Conservation (phyloP, 2,797 vertebrate species). For the Okamejei kenojei region DNA sequence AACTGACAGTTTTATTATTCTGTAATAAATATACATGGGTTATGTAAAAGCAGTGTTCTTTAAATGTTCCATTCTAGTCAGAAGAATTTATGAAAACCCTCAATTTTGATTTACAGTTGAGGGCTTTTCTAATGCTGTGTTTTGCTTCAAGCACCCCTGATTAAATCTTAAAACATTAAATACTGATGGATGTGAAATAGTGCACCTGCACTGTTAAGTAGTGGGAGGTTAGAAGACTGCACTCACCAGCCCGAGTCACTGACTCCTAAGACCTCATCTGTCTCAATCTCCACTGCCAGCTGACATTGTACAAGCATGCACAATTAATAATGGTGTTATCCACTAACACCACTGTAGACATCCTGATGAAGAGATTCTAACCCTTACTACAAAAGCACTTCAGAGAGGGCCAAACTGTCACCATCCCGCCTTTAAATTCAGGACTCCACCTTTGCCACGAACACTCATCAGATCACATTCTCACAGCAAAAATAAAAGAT, state of each 20-base stretch:
- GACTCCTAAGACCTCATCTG: conserved; percentile 66
- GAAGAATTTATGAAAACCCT: conserved; percentile 38
- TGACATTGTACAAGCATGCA: conserved; percentile 68
- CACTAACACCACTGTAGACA: conserved; percentile 63
- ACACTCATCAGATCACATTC: conserved; percentile 33
- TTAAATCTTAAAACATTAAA: conserved; percentile 39
- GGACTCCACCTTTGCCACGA: conserved; percentile 33
- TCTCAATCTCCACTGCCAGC: conserved; percentile 70
- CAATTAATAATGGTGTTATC: conserved; percentile 78
- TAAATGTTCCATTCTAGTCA: conserved; percentile 38
- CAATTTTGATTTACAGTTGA: conserved; percentile 38
- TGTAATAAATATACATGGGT: conserved; percentile 38
- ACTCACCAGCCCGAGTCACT: conserved; percentile 43
- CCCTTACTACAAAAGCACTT: conserved; percentile 45
- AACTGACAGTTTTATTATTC: conserved; percentile 37
- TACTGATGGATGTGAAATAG: conserved; percentile 51
- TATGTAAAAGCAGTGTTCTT: conserved; percentile 38
- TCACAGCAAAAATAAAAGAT: conserved; percentile 71
- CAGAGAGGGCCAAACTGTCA: conserved; percentile 36
- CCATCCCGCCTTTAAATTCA: conserved; percentile 31
- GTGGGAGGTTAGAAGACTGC: conserved; percentile 50
- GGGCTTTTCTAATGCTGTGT: conserved; percentile 39
- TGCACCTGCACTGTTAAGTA: conserved; percentile 59
- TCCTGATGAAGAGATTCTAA: conserved; percentile 69
- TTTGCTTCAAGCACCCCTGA: conserved; percentile 39